These are phyloP conservation scores for Glaucidium brasilianum DNA, from an alignment of 2,113 vertebrate genomes.

Conservation along the genomic window DNA sequence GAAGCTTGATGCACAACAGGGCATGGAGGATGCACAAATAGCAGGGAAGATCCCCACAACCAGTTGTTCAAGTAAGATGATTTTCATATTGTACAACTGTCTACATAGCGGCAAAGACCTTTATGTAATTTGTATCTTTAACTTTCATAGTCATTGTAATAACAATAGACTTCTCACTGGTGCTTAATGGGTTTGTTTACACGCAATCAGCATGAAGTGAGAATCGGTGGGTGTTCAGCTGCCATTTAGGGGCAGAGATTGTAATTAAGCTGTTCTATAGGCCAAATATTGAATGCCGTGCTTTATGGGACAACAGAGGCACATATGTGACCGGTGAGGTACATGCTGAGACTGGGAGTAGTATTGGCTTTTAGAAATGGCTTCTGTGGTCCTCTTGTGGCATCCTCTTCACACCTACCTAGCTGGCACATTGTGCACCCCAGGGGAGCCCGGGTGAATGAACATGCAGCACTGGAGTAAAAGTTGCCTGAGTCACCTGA, in stretches of 20 bases:
- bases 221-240: not conserved
- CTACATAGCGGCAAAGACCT: not conserved
- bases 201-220: not conserved
- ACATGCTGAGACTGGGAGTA: not conserved
- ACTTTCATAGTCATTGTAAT: not conserved
- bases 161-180: not conserved
- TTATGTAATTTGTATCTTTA: not conserved
- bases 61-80: not conserved
- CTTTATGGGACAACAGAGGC: not conserved
- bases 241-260: not conserved
- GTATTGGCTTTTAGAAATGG: not conserved
- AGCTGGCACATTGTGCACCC: not conserved
- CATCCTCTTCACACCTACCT: not conserved
- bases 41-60: not conserved
- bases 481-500: not conserved
- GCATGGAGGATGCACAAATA: too few species aligned
- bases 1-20: not conserved
- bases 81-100: not conserved
- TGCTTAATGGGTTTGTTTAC: constrained; percentile 18
- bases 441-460: not conserved
- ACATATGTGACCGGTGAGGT: not conserved
- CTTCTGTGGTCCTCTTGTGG: not conserved
- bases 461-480: not conserved
- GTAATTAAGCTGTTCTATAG: not conserved
- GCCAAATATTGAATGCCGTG: not conserved